Evolutionary conservation across 2,797 vertebrate species (phyloP).

Genomic region (Rhadinocentrus ornatus): DNA sequence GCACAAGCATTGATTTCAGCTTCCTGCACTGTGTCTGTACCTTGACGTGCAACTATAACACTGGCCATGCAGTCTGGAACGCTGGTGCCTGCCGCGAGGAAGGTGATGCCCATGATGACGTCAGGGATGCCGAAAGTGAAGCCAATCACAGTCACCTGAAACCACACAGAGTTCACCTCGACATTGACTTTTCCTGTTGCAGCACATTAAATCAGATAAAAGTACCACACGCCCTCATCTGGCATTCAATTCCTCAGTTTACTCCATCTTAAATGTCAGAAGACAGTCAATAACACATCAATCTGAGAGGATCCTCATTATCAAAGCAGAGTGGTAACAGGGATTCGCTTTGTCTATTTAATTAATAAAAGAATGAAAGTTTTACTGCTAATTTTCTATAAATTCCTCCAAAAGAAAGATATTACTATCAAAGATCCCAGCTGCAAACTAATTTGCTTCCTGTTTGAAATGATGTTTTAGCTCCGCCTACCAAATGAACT

Average conservation of each 20-base stretch:
- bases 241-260: background rate
- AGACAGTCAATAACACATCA: background rate
- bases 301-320: background rate
- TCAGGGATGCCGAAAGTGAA: constrained; percentile 95
- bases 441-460: too few species aligned
- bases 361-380: too few species aligned
- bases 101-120: constrained; percentile 98
- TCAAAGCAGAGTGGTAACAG: too few species aligned
- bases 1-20: background rate
- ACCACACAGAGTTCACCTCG: constrained; percentile 20
- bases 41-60: constrained; percentile 94
- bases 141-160: constrained; percentile 93
- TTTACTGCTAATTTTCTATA: too few species aligned
- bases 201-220: background rate
- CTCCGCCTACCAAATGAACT: too few species aligned
- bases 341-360: too few species aligned
- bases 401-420: too few species aligned
- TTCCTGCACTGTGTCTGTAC: constrained; percentile 64
- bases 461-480: too few species aligned
- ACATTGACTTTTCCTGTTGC: background rate
- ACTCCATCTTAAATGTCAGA: background rate
- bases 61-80: constrained; percentile 98
- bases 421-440: too few species aligned
- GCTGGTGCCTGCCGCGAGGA: constrained; percentile 94
- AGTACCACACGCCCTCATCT: background rate